phyloP scores from a whole-genome alignment of 1,140 invertebrate species.

The Euura saliciscinereae region DNA sequence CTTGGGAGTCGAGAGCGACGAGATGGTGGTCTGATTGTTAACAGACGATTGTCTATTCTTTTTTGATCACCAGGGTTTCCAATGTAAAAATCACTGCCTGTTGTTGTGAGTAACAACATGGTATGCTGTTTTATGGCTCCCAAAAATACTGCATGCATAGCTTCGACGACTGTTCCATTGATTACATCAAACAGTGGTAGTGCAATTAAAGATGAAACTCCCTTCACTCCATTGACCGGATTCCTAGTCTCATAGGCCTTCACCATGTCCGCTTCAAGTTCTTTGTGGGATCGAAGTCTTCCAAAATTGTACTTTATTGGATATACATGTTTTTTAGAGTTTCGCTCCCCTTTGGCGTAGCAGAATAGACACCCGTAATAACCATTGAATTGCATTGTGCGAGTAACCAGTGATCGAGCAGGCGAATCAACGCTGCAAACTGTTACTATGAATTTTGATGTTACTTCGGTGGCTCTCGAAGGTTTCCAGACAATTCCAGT shows the following conservation, averaged over 20 bases:
- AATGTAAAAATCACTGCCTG: conserved; percentile 9
- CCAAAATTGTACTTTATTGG: background rate
- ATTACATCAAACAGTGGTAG: conserved; percentile 4
- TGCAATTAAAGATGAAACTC: background rate
- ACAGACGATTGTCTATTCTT: conserved; percentile 6
- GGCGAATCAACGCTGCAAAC: too few species aligned
- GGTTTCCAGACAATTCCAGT: too few species aligned
- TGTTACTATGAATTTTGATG: too few species aligned
- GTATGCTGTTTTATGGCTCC: conserved; percentile 15
- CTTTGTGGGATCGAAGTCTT: background rate
- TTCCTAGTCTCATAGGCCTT: background rate
- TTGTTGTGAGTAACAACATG: background rate
- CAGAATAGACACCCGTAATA: conserved; percentile 17
- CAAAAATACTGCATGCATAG: conserved; percentile 18
- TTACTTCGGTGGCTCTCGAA: too few species aligned
- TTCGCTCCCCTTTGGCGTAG: conserved; percentile 1
- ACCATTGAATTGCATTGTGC: conserved; percentile 15
- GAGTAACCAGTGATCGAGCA: too few species aligned
- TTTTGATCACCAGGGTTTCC: background rate
- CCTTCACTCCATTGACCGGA: conserved; percentile 1
- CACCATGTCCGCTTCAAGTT: background rate
- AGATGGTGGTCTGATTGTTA: conserved; percentile 14
- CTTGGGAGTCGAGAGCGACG: background rate
- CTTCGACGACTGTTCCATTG: conserved; percentile 11
- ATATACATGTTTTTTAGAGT: background rate